Base-by-base conservation (phyloP, 2,888 invertebrate species). In the Ornithoptera priamus region DNA sequence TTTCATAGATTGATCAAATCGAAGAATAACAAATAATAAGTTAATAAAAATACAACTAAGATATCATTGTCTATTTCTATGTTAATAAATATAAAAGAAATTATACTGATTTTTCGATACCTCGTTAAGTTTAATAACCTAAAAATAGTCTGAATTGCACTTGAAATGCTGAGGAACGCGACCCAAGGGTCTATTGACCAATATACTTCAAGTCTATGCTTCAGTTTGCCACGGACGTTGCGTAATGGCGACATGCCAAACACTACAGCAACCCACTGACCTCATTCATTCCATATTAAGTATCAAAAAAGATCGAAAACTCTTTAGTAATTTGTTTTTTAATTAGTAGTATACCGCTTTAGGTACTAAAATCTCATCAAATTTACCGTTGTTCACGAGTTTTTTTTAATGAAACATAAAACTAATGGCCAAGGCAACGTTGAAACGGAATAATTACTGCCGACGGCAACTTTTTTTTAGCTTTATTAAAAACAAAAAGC, bases 161-260 rank as follows among this genome's bases (percentile, higher is more conserved):
- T 69, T 56, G n/a, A 30, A 65, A 24, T 42, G 42, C 18, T 57
- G n/a, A 0, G 30, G 24, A 62, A 22, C 58, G 36, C 58, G 58
- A 18, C 46, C 17, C 58, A 39, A 66, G 50, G 50, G 58, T 39
- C 36, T 36, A 62, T 61, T 66, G 65, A 62, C 62, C 61, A 62
- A 67, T 20, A 60, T 42, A 66, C 24, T 46, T 59, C 46, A 65
- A 36, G n/a, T 46, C 42, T 64, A 64, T 24, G 58, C 50, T 65
- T 36, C 5, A 30, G 39, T 30, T 62, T 24, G 30, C 58, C 50
- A n/a, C 30, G 65, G 18, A 42, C 57, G 62, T 65, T 62, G 59
- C 63, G 59, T 58, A 58, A 63, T 64, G 69, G 62, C 62, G 66
- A 66, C 39, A 39, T 18, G 62, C 69, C 69, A 70, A 69, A 53